phyloP scores from a whole-genome alignment of 2,113 vertebrate species.

The Pao palembangensis region DNA sequence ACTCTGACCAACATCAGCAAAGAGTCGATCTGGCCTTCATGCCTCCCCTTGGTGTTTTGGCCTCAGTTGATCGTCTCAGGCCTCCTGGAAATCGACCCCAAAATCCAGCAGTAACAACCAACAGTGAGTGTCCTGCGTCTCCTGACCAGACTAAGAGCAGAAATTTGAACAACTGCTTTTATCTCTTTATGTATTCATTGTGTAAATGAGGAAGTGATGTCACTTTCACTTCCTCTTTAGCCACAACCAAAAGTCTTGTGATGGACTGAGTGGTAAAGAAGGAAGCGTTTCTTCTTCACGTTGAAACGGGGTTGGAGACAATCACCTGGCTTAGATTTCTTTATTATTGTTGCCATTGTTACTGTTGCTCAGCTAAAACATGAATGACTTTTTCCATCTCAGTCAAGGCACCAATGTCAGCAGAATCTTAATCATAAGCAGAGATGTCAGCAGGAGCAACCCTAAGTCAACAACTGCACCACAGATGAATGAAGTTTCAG shows the following conservation, averaged over 20 bases:
- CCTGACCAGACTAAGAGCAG: not conserved
- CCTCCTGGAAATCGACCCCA: not conserved
- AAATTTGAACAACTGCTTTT: too few relatives aligned
- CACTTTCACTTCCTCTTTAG: not conserved
- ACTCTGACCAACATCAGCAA: constrained; percentile 3
- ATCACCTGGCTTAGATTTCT: too few relatives aligned
- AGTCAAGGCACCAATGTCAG: too few relatives aligned
- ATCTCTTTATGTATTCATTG: not conserved
- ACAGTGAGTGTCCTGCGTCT: not conserved
- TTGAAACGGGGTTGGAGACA: not conserved
- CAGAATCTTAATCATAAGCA: too few relatives aligned
- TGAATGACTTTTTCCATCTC: too few relatives aligned
- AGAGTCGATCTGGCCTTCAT: constrained; percentile 18
- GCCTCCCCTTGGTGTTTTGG: constrained; percentile 1
- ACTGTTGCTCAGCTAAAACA: too few relatives aligned
- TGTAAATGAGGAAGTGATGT: not conserved
- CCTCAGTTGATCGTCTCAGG: not conserved
- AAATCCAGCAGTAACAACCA: not conserved
- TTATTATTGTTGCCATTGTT: too few relatives aligned
- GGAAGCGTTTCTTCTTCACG: not conserved
- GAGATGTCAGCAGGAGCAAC: too few relatives aligned
- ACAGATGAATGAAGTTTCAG: too few relatives aligned
- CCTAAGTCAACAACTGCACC: too few relatives aligned
- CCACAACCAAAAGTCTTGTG: not conserved
- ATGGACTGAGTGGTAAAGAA: not conserved